Evolutionary conservation across 2,113 vertebrate species (phyloP), one percentile per base, ranked within the genome.

Genomic region (Felis chaus): DNA sequence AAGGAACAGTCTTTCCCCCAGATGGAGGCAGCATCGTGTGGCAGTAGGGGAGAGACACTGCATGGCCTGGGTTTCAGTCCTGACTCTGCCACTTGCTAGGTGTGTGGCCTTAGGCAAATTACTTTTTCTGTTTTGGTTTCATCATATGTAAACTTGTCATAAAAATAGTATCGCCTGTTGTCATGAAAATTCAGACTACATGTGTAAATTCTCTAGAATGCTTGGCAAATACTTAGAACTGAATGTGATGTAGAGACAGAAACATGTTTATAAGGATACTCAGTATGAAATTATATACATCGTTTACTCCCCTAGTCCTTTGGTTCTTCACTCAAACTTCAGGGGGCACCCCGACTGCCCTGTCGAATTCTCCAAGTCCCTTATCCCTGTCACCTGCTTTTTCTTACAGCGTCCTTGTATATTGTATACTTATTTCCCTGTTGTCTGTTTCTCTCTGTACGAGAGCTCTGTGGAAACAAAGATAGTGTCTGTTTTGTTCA

Each of bases 351-450:
- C 16, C 10, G 21, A 63, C 45, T 39, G 48, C 87, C 68, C 39
- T 9, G 21, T 5, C 1, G 25, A 9, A 19, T 4, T 14, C 31
- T 19, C 11, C 2, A n/a, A 29, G 11, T 7, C 39, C 27, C 27
- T 33, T 45, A 2, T 15, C 18, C n/a, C 55, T n/a, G 1, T 27
- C 5, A 12, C 12, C 48, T 68, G 27, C 41, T 74, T 68, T 18
- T 50, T 9, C 79, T 45, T 16, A 4, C 0, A 13, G 71, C 4
- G 7, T 16, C 25, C 14, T 23, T 36, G 5, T 3, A 66, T 31
- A 15, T 14, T 18, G n/a, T 27, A 1, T 12, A 8, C 11, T 12
- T 41, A 31, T 57, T 39, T 57, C 45, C 73, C 50, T 48, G 12
- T 21, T 19, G 23, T 50, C 92, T 45, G 21, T 8, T 79, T 84